Percentiles rank a stretch among this genome's conserved stretches.
phyloP scores from a whole-genome alignment of 1,140 invertebrate species.

The Micrasema minimum region DNA sequence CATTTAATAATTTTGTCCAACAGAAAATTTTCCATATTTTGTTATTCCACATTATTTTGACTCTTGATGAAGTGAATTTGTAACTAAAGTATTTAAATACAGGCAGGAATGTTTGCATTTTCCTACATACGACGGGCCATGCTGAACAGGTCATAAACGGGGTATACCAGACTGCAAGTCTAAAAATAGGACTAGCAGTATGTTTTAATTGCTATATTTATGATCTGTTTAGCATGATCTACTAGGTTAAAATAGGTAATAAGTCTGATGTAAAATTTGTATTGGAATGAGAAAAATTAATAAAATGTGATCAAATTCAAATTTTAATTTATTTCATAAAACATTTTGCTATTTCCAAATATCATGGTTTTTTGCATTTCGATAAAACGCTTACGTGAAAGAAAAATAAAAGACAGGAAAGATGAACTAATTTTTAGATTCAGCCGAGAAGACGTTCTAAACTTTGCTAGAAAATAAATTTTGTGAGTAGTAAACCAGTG shows the following conservation, averaged over 20 bases:
- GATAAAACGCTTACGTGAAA: too few relatives aligned
- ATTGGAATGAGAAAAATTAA: constrained; percentile 16
- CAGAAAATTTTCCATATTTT: not conserved
- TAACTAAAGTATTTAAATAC: not conserved
- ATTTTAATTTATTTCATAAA: constrained; percentile 56
- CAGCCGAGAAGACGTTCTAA: too few relatives aligned
- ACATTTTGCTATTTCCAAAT: too few relatives aligned
- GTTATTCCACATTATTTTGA: not conserved
- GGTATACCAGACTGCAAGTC: too few relatives aligned
- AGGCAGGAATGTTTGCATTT: constrained; percentile 20
- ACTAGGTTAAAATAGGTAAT: constrained; percentile 32
- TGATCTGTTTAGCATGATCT: not conserved
- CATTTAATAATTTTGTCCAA: constrained; percentile 4
- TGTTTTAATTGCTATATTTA: not conserved
- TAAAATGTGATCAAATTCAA: too few relatives aligned
- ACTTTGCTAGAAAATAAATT: too few relatives aligned
- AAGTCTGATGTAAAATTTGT: constrained; percentile 41
- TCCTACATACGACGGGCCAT: constrained; percentile 5
- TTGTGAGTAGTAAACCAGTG: too few relatives aligned
- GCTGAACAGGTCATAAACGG: constrained; percentile 3
- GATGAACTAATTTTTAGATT: too few relatives aligned
- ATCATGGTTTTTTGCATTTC: too few relatives aligned
- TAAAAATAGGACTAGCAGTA: not conserved
- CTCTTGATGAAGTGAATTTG: not conserved
- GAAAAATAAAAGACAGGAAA: too few relatives aligned